Percentiles rank a stretch among this genome's conserved stretches.
Evolutionary conservation across 2,888 invertebrate genomes (phyloP).

Genomic region (Euproctis similis): DNA sequence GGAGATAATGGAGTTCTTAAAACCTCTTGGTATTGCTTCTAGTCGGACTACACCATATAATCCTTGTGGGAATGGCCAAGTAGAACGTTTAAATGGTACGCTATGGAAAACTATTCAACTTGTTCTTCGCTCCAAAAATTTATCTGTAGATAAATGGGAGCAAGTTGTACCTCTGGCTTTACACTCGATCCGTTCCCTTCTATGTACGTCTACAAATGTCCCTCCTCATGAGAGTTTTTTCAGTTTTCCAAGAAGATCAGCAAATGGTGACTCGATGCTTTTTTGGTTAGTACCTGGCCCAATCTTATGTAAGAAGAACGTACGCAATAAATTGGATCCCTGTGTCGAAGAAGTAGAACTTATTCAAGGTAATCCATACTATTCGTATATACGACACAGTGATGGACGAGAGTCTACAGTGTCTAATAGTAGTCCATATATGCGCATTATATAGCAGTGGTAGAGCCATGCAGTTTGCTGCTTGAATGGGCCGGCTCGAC

Average conservation of each 20-base stretch:
- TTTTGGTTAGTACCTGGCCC: neutral
- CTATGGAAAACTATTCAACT: slow-evolving; percentile 1
- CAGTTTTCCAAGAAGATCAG: neutral
- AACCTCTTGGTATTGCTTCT: neutral
- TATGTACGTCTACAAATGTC: neutral
- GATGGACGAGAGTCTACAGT: neutral
- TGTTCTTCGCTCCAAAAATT: neutral
- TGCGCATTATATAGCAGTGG: no score
- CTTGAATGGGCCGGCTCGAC: no score
- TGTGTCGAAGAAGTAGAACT: neutral
- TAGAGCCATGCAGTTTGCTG: no score
- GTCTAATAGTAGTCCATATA: no score
- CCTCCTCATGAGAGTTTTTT: neutral
- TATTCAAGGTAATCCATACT: neutral
- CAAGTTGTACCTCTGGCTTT: neutral
- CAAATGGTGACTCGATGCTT: neutral
- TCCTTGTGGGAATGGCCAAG: neutral
- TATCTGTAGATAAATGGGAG: neutral
- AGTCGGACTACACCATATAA: neutral
- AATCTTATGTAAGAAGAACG: neutral
- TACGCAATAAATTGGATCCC: neutral
- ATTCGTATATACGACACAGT: neutral
- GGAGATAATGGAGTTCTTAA: neutral
- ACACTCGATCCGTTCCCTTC: neutral
- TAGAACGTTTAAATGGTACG: slow-evolving; percentile 1